Percentiles rank a stretch among this genome's conserved stretches.
phyloP scores from a whole-genome alignment of 2,888 invertebrate species.

The Stratiomys singularior region DNA sequence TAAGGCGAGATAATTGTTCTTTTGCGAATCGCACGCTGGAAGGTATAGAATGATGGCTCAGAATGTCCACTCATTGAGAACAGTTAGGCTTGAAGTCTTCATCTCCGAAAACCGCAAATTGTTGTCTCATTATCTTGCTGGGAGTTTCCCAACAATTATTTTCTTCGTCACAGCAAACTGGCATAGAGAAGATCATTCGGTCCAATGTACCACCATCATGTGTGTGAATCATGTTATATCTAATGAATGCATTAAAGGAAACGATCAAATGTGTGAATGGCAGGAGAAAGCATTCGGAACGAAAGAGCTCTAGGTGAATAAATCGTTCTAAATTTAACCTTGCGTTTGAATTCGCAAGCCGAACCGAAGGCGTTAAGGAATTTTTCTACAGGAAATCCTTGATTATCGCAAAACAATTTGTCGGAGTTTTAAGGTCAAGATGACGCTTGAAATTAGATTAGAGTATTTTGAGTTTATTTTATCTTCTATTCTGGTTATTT shows the following conservation, averaged over 20 bases:
- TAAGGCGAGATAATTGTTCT: constrained; percentile 1
- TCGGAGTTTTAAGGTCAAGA: not conserved
- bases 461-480: too few relatives aligned
- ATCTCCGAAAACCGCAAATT: not conserved
- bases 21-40: not conserved
- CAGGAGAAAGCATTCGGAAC: not conserved
- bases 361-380: not conserved
- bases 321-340: not conserved
- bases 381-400: not conserved
- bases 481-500: too few relatives aligned
- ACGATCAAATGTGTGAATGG: not conserved
- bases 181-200: not conserved
- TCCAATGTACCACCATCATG: not conserved
- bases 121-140: not conserved
- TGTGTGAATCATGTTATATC: not conserved
- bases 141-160: constrained; percentile 2
- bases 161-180: not conserved
- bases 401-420: not conserved
- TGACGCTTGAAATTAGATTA: not conserved
- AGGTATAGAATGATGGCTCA: not conserved
- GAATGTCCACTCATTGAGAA: not conserved
- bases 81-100: not conserved
- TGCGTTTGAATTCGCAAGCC: not conserved
- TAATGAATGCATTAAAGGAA: too few relatives aligned
- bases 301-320: not conserved